Evolutionary conservation across 2,888 invertebrate species (phyloP), one percentile per base, ranked within the genome.

Genomic region (Beris morrisii): DNA sequence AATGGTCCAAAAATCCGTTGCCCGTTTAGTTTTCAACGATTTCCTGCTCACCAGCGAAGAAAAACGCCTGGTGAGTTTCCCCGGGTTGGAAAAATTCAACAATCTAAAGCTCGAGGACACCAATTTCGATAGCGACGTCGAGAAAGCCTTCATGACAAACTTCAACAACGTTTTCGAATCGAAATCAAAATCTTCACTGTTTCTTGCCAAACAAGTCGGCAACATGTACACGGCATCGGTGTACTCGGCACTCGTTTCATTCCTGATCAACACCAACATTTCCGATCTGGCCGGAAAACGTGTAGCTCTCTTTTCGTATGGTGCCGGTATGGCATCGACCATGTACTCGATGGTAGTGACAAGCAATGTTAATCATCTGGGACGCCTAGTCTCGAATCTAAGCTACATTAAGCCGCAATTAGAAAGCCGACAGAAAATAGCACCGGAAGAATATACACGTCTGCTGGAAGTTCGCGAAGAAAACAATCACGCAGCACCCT

Each of bases 151-250:
- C 75, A 84, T 97, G 83, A 83, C 84, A 1, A 85, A 88, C 70
- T 94, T 93, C 72, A 85, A 88, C 72, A 78, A 83, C 4, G 79
- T 88, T 52, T 98, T 93, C 79, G 84, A 87, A 65, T 78, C 83
- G 64, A 97, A 96, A 83, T 97, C 97, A 0, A 87, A 90, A 73
- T 93, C 95, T 4, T 91, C 94, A 2, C 80, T 99, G 22, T 82
- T 90, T 64, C 81, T 97, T 70, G 92, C 97, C 4, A 91, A 88
- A 77, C 91, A 94, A 83, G 90, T 98, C 64, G 99, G 99, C 7
- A 99, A 99, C 77, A 98, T 98, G 98, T 99, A 99, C 79, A 99
- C 99, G 1, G 90, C 98, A 0, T 97, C 97, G 0, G 84, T 99
- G 31, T 99, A 97, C 81, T 93, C 94, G 4, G 93, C 97, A 5